A percentile compares a stretch with the other conserved stretches of the same genome.
These are phyloP conservation scores for Pachyramphus minor DNA, from an alignment of 2,113 vertebrate species.

Conservation along the genomic window DNA sequence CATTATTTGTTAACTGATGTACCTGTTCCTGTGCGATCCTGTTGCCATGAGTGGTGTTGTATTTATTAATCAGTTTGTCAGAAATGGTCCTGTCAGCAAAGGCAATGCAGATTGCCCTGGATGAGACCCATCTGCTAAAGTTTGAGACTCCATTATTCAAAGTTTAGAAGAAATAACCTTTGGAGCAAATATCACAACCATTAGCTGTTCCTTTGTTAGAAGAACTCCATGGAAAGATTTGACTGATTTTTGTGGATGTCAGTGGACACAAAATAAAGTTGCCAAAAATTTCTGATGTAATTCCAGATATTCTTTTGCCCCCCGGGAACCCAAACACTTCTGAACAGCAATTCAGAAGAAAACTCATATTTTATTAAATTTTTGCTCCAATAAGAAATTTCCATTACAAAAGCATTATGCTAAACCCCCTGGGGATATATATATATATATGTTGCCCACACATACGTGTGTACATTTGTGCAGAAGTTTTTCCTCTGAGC, in stretches of 20 bases:
- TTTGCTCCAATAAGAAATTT: background rate
- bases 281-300: background rate
- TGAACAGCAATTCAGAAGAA: background rate
- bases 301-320: background rate
- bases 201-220: background rate
- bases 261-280: background rate
- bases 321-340: background rate
- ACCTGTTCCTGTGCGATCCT: background rate
- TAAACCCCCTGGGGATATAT: background rate
- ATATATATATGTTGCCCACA: background rate
- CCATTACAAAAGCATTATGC: background rate
- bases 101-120: background rate
- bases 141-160: background rate
- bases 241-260: background rate
- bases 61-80: slow-evolving; percentile 34
- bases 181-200: background rate
- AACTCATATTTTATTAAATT: background rate
- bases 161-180: background rate
- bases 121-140: background rate
- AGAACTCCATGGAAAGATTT: background rate
- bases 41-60: background rate
- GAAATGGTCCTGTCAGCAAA: slow-evolving; percentile 16
- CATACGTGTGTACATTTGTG: fast-evolving
- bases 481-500: background rate
- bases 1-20: background rate